phyloP scores from a whole-genome alignment of 2,113 vertebrate genomes.

The Ascaphus truei region DNA sequence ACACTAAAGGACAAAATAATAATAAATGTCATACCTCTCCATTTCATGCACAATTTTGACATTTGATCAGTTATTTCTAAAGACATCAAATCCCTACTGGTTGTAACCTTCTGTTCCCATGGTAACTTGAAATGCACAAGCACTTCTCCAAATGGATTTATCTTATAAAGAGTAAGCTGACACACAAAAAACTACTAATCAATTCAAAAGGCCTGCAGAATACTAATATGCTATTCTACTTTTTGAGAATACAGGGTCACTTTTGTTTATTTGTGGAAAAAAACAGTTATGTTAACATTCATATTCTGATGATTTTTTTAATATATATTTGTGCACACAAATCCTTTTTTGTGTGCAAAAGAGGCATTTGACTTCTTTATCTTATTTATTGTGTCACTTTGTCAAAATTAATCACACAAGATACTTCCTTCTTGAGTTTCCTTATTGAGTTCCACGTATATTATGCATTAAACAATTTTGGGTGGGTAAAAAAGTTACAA shows the following conservation, averaged over 20 bases:
- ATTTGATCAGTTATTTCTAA: slow-evolving; percentile 20
- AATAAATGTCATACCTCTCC: background rate
- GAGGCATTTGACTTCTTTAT: too few relatives aligned
- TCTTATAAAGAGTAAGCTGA: background rate
- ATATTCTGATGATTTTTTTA: background rate
- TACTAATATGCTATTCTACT: background rate
- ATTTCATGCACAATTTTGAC: slow-evolving; percentile 1
- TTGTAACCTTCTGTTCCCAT: background rate
- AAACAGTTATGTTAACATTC: background rate
- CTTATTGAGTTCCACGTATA: too few relatives aligned
- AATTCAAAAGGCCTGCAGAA: slow-evolving; percentile 12
- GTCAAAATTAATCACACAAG: too few relatives aligned
- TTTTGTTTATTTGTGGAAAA: background rate
- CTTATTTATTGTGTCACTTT: too few relatives aligned
- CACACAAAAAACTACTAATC: slow-evolving; percentile 4
- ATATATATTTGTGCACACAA: too few relatives aligned
- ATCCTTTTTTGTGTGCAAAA: too few relatives aligned
- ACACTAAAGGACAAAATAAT: background rate
- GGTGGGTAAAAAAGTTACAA: too few relatives aligned
- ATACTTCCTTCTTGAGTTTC: too few relatives aligned
- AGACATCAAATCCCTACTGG: background rate
- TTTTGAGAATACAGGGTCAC: background rate
- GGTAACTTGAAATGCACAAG: background rate
- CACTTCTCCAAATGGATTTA: background rate
- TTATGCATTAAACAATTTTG: too few relatives aligned